These are phyloP conservation scores for Mus minutoides DNA, from an alignment of 2,797 vertebrate genomes.

Conservation along the genomic window DNA sequence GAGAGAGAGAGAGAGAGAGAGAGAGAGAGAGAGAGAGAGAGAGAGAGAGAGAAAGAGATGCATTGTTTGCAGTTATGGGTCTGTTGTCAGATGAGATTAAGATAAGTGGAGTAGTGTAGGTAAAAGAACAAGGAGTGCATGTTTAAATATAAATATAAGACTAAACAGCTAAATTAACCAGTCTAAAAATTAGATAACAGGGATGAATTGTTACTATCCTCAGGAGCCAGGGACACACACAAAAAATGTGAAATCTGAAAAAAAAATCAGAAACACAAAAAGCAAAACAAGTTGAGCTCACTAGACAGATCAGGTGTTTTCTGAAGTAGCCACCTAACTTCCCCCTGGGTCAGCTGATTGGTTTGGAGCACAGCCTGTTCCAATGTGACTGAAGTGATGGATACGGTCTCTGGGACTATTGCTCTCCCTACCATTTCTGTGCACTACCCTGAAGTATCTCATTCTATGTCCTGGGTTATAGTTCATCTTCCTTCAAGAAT, in stretches of 20 bases:
- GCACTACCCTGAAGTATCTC: neutral
- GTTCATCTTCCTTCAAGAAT: slow-evolving; percentile 13
- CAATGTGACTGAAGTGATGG: neutral
- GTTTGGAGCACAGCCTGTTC: neutral
- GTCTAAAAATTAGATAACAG: neutral
- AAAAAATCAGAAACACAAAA: neutral
- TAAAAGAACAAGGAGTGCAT: neutral
- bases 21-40: neutral
- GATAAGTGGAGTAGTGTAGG: neutral
- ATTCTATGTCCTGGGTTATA: neutral
- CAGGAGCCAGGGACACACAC: neutral
- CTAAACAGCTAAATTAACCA: neutral
- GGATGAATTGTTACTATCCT: too few relatives aligned
- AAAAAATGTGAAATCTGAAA: neutral
- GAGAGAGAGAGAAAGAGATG: neutral
- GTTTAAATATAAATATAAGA: neutral
- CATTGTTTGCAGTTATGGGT: neutral
- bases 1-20: neutral
- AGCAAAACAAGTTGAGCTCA: neutral
- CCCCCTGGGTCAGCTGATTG: neutral
- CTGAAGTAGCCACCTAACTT: neutral
- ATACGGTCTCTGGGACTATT: neutral
- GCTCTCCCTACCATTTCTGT: neutral
- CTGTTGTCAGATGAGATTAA: neutral
- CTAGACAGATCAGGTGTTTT: neutral